Base-by-base conservation (phyloP, 2,797 vertebrate genomes). In the Gambusia yucatana region DNA sequence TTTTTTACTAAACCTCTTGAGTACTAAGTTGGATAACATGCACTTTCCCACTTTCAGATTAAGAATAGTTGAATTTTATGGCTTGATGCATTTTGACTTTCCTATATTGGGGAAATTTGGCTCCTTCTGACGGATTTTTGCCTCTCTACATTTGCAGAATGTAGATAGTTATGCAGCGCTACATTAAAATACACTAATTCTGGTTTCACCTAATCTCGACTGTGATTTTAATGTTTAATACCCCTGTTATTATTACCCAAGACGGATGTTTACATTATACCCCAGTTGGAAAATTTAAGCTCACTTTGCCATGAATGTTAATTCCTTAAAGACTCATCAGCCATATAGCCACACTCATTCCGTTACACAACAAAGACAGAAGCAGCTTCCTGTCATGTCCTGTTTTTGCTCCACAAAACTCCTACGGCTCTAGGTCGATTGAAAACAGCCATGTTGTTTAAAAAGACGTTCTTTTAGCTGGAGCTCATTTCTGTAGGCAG, bases 401-500 rank as follows among this genome's bases (percentile, higher is more conserved):
- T 70, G 48, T 75, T n/a, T 75, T 47, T 69, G 33, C 36, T 46
- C 9, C 70, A 50, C 46, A 76, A 79, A 72, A 46, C 48, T 44
- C 44, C 46, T 72, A 1, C 65, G n/a, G 63, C 16, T 5, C 22
- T 50, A 7, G 11, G 4, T 28, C 39, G 25, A 8, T 41, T 69
- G 6, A 17, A 74, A 41, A 67, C 59, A 14, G 43, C 74, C 70
- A 22, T 6, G 16, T 44, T 63, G 72, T 73, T 50, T 6, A 44
- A 52, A 43, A 70, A 28, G 16, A 0, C 16, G 41, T 70, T 63
- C 55, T 78, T 59, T 78, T 36, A 16, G n/a, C 61, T 8, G 20
- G 69, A 78, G 70, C 30, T 80, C 63, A 63, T 73, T 76, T 76
- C n/a, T 81, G 3, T 65, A 33, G 33, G 33, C 69, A 39, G 41